These are phyloP conservation scores for Hypotaenidia philippensis DNA, from an alignment of 2,797 vertebrate genomes.

Conservation along the genomic window DNA sequence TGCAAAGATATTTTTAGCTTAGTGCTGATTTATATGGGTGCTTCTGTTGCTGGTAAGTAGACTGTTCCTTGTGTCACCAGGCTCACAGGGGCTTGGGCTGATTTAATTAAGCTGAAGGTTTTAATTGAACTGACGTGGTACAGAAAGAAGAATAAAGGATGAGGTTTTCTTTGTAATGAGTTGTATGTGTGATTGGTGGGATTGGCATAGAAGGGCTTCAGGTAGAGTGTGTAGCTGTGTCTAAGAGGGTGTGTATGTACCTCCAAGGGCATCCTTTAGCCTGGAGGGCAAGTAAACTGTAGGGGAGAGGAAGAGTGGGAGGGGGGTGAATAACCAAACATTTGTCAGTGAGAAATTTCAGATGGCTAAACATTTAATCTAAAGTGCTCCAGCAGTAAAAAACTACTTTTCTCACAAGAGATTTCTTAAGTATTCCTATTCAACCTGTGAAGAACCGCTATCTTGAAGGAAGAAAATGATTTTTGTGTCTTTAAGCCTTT, in stretches of 20 bases:
- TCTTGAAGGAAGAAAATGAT: neutral
- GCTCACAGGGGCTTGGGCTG: neutral
- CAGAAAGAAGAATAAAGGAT: neutral
- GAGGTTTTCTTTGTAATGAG: neutral
- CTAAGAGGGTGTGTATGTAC: neutral
- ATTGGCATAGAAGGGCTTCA: neutral
- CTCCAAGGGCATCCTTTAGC: neutral
- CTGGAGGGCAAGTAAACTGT: neutral
- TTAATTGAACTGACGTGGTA: fast-evolving
- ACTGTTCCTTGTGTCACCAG: neutral
- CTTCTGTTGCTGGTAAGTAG: neutral
- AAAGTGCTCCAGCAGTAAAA: neutral
- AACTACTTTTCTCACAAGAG: neutral
- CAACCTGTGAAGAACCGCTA: neutral
- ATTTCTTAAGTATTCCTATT: neutral
- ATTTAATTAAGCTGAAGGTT: neutral
- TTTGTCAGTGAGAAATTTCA: neutral
- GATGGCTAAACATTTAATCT: neutral
- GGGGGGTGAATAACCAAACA: neutral
- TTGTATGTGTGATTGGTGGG: neutral
- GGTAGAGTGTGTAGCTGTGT: neutral
- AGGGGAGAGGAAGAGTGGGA: neutral
- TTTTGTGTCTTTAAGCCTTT: neutral
- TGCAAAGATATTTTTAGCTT: neutral
- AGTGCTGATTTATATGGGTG: neutral